Conservation (phyloP, 2,113 vertebrate species). For the Lamprologus speciosus region DNA sequence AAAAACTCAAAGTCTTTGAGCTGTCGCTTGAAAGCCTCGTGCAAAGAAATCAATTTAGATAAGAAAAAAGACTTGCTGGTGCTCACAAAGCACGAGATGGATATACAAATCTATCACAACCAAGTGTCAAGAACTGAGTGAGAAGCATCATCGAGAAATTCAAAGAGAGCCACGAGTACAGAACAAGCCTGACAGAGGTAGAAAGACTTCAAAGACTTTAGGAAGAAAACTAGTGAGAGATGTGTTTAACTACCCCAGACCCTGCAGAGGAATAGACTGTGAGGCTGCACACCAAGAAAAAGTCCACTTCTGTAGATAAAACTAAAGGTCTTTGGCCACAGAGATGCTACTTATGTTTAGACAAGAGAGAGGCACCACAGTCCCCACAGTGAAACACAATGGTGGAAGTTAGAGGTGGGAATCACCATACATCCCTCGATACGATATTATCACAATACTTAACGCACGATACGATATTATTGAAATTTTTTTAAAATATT, state of each 20-base stretch:
- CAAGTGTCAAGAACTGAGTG: neutral
- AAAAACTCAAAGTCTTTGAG: neutral
- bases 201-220: neutral
- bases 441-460: too few relatives aligned
- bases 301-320: neutral
- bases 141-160: neutral
- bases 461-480: rapidly evolving
- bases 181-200: neutral
- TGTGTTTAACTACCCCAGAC: neutral
- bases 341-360: neutral
- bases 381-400: neutral
- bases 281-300: neutral
- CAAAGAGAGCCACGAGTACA: neutral
- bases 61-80: rapidly evolving
- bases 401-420: neutral
- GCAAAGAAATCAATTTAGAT: neutral
- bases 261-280: neutral
- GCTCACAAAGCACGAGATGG: neutral
- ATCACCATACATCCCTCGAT: rapidly evolving
- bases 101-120: neutral
- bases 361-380: neutral
- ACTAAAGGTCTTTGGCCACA: neutral
- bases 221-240: neutral
- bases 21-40: neutral
- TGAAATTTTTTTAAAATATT: too few relatives aligned